Evolutionary conservation across 2,797 vertebrate genomes (phyloP).

Genomic region (Myotis findleyi): DNA sequence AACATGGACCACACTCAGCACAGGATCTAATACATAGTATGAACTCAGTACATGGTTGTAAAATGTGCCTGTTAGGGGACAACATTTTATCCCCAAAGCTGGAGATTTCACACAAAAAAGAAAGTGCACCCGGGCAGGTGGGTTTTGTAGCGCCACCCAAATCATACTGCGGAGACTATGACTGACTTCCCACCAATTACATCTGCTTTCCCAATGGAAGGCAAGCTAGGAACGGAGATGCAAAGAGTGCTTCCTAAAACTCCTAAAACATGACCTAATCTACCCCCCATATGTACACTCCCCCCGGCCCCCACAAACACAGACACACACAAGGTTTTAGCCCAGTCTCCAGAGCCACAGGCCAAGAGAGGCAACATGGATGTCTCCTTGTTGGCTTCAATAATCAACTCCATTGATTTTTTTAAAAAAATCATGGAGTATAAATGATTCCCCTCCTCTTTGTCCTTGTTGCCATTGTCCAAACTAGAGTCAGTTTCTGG

Average conservation of each 20-base stretch:
- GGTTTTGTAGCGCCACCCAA: background rate
- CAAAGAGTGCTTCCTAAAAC: background rate
- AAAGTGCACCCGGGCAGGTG: background rate
- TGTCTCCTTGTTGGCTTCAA: background rate
- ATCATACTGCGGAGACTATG: background rate
- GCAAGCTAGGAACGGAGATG: background rate
- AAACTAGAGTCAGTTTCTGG: background rate
- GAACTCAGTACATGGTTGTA: background rate
- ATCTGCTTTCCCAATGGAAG: background rate
- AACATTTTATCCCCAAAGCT: background rate
- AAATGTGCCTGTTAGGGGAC: background rate
- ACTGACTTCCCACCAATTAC: background rate
- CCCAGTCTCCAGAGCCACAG: background rate
- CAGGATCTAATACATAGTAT: background rate
- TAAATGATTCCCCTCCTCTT: background rate
- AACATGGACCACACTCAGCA: background rate
- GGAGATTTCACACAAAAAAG: background rate
- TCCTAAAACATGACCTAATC: background rate
- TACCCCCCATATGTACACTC: background rate
- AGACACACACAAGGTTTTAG: background rate
- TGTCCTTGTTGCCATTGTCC: background rate
- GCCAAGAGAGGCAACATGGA: background rate
- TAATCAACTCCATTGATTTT: background rate
- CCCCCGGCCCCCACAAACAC: rapidly evolving
- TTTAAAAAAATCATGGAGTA: background rate